Evolutionary conservation across 2,888 invertebrate species (phyloP), one percentile per base, ranked within the genome.

Genomic region (Euzetes globulus): DNA sequence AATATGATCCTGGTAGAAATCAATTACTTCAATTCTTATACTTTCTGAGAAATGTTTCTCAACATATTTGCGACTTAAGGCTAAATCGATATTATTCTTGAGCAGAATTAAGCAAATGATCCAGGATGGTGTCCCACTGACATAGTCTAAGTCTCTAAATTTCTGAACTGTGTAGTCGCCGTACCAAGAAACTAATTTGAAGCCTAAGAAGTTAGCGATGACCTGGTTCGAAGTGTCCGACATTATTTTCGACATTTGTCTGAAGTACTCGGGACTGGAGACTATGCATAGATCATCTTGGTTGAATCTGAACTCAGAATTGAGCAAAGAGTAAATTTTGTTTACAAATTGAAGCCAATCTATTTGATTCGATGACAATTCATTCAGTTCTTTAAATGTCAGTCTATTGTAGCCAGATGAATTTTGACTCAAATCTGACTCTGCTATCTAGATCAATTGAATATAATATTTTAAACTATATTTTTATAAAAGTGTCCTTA

Each of bases 21-120:
- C 13, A 15, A 60, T n/a, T 17, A 25, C 60, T 22, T 60, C 11
- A 13, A 6, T 4, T 33, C 17, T 60, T 1, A 7, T 33, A 0
- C 3, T 29, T 27, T 27, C 5, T 1, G 25, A 4, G 17, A 60
- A 60, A 17, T 33, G 25, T 33, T 60, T 17, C 4, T 60, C 60
- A 33, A 60, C n/a, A 60, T 60, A 60, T 60, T 33, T 33, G 11
- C 60, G 60, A 60, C 60, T 60, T 33, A 60, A 27, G n/a, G 60
- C 60, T 7, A 33, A 60, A 1, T 15, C 5, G n/a, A 60, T 33
- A 17, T 7, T n/a, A 2, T 29, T 29, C 17, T 29, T 17, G 17
- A 60, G 4, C 29, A 33, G 17, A 60, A 33, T n/a, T 11, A 29
- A 17, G 27, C 60, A 60, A 13, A 33, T 1, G 6, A 5, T 22